phyloP scores from a whole-genome alignment of 1,140 invertebrate genomes.

The Sycophila sp. region DNA sequence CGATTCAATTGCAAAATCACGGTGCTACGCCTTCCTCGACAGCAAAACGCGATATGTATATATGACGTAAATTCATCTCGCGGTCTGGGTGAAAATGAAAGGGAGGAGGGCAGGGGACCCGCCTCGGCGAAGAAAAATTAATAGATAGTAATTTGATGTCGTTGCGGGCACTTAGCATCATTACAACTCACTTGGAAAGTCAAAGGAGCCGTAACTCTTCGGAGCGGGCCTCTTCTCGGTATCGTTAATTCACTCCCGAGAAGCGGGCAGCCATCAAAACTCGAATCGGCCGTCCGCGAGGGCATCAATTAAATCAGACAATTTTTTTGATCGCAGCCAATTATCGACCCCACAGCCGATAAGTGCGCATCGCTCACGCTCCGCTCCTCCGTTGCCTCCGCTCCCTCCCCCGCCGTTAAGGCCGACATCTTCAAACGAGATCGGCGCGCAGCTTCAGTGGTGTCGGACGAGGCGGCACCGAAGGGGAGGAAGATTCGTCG shows the following conservation, averaged over 20 bases:
- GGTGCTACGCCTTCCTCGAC: too few species aligned
- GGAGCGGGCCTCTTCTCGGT: constrained; percentile 22
- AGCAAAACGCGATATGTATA: too few species aligned
- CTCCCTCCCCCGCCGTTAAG: background rate
- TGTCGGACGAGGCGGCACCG: background rate
- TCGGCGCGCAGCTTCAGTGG: constrained; percentile 10
- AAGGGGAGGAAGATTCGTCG: constrained; percentile 25
- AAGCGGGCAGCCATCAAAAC: background rate
- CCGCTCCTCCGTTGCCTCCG: background rate
- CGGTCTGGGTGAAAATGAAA: background rate
- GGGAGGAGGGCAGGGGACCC: background rate
- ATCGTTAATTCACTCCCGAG: constrained; percentile 22
- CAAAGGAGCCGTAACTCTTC: background rate
- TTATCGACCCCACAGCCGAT: constrained; percentile 25
- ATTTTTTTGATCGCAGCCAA: constrained; percentile 28
- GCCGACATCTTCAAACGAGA: constrained; percentile 34
- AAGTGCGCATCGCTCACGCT: constrained; percentile 21
- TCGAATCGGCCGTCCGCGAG: constrained; percentile 21
- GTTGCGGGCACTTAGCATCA: constrained; percentile 18
- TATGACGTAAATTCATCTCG: too few species aligned
- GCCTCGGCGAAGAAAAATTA: constrained; percentile 19
- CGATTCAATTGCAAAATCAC: too few species aligned
- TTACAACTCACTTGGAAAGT: background rate
- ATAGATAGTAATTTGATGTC: constrained; percentile 33
- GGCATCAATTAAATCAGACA: constrained; percentile 33